Percentiles rank a stretch among this genome's conserved stretches.
These are phyloP conservation scores for Malachius bipustulatus DNA, from an alignment of 2,888 invertebrate genomes.

Conservation along the genomic window DNA sequence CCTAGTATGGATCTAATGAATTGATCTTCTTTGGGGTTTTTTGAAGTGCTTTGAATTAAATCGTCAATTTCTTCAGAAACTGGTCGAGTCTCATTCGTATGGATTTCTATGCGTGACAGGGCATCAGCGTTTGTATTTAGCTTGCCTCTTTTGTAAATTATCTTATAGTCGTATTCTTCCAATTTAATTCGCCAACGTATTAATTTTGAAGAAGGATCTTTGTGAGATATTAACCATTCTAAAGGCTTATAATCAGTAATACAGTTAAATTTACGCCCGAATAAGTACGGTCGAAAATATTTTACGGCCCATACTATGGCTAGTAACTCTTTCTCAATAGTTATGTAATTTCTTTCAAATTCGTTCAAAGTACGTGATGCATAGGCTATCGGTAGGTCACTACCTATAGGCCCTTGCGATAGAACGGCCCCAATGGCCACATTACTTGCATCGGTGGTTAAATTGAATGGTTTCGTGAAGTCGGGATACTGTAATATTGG, in stretches of 20 bases:
- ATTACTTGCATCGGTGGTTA: neutral
- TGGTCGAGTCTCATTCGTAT: no score
- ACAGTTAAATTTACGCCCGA: neutral
- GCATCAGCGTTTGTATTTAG: neutral
- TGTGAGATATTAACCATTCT: neutral
- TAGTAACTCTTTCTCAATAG: neutral
- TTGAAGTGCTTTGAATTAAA: no score
- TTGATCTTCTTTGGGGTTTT: no score
- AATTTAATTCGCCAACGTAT: neutral
- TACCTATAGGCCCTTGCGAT: neutral
- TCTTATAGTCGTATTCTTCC: conserved; percentile 1
- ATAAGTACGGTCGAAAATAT: neutral
- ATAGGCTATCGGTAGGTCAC: neutral
- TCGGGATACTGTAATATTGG: neutral
- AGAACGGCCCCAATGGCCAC: neutral
- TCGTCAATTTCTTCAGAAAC: no score
- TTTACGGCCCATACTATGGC: neutral
- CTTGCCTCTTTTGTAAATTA: neutral
- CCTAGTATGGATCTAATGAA: no score
- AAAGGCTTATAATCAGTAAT: neutral
- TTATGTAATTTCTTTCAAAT: neutral
- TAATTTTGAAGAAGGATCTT: neutral
- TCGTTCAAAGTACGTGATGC: neutral
- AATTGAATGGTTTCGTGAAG: neutral
- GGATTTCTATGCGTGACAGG: conserved; percentile 1